Evolutionary conservation across 2,888 invertebrate genomes (phyloP), one percentile per base, ranked within the genome.

Genomic region (Euplagia quadripunctaria): DNA sequence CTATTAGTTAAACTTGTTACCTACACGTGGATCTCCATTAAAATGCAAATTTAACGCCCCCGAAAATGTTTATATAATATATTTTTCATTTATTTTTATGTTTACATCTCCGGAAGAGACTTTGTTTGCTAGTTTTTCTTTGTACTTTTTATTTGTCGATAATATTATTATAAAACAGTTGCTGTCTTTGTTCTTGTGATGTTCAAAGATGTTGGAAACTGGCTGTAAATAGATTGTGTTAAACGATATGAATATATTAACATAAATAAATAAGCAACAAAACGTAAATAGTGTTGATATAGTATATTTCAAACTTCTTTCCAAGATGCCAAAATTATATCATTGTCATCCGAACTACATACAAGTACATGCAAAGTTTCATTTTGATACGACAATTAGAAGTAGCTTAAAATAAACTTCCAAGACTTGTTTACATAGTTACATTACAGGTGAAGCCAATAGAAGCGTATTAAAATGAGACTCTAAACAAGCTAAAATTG

Each of bases 1-100:
- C 90, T 90, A 94, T 94, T 94, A 94, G 94, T 93, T 91, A 92
- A 94, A 93, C 94, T 94, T 94, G 95, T 96, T 96, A 96, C 94
- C 89, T 89, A 91, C 94, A 92, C 94, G 92, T 92, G 92, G 88
- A 90, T 94, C 92, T 93, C 95, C 91, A 96, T 96, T 95, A 94
- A 96, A 96, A 96, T 96, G 96, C 94, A 95, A 96, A 96, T 96
- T 94, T 88, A 85, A 90, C 81, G 87, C 89, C 93, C 90, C 92
- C 90, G 93, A 91, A 94, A 94, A 94, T 93, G 94, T 92, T 92
- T 92, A 91, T 92, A 88, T 91, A 88, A 90, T 91, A 90, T 90
- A 90, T 91, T 89, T 90, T 90, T 88, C 87, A 88, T 92, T 91
- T 90, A 90, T 87, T 91, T 91, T 89, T 87, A 86, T 85, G 85